These are phyloP conservation scores for Odocoileus hemionus DNA, from an alignment of 2,113 vertebrate genomes.

Conservation along the genomic window DNA sequence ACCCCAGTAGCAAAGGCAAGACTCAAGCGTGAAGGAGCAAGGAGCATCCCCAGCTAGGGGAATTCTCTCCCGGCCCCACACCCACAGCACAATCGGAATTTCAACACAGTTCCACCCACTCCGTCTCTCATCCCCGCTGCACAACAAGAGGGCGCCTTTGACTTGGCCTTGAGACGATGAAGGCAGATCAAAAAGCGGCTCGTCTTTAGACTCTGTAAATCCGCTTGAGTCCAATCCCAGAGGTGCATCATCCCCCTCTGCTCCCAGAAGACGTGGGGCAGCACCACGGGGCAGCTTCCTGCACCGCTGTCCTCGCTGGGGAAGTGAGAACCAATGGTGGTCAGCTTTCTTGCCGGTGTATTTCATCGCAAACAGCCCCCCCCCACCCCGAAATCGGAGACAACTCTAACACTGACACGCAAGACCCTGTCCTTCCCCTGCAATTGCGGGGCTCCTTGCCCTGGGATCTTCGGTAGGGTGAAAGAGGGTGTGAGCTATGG, in stretches of 20 bases:
- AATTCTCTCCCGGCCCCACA: not conserved
- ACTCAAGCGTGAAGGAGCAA: not conserved
- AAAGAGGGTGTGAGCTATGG: not conserved
- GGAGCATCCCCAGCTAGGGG: not conserved
- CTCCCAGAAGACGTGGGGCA: not conserved
- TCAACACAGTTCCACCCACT: not conserved
- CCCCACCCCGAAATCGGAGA: not conserved
- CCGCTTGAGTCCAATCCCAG: not conserved
- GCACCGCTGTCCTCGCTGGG: not conserved
- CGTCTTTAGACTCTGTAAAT: not conserved
- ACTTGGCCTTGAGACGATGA: not conserved
- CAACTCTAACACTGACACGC: not conserved
- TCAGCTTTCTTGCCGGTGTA: not conserved
- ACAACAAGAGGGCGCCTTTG: conserved; percentile 31
- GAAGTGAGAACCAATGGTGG: not conserved
- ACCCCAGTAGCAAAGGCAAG: not conserved
- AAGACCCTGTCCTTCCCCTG: not conserved
- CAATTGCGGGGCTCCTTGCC: not conserved
- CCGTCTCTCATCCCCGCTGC: not conserved
- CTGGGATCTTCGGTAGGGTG: not conserved
- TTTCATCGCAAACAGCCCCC: not conserved
- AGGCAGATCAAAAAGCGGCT: not conserved
- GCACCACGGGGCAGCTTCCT: not conserved
- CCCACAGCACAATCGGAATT: not conserved
- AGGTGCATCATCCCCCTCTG: not conserved